Conservation (phyloP, 2,888 invertebrate genomes). For the Apantesis nais region DNA sequence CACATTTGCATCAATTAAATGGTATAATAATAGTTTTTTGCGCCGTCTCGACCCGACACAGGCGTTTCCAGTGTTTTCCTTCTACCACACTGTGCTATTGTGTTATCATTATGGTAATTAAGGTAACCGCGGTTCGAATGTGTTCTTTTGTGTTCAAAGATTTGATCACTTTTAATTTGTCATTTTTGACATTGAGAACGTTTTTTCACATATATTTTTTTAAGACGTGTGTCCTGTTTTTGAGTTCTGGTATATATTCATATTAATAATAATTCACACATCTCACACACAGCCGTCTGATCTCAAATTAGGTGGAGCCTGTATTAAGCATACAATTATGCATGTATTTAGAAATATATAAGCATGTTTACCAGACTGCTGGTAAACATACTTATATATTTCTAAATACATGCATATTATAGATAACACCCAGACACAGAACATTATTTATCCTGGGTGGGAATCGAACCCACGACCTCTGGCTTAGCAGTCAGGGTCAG, state of each 20-base stretch:
- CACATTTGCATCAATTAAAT: conserved; percentile 48
- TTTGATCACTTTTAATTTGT: conserved; percentile 40
- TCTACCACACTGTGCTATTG: conserved; percentile 10
- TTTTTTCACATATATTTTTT: conserved; percentile 9
- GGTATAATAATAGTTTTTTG: conserved; percentile 29
- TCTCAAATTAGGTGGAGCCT: no score
- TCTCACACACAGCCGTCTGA: no score
- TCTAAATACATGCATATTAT: no score
- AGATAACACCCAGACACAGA: no score
- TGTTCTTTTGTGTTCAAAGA: conserved; percentile 32
- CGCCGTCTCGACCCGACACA: conserved; percentile 10
- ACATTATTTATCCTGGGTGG: no score
- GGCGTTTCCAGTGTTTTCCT: conserved; percentile 17
- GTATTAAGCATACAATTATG: no score
- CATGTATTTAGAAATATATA: no score
- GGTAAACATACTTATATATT: no score
- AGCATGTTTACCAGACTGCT: no score
- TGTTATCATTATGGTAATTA: conserved; percentile 31
- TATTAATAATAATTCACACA: no score
- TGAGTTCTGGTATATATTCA: neutral
- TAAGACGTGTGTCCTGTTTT: conserved; percentile 8
- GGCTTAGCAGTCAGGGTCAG: no score
- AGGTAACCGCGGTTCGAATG: conserved; percentile 20
- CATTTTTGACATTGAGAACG: conserved; percentile 31
- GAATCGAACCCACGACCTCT: no score